Evolutionary conservation across 1,140 invertebrate species (phyloP), one percentile per base, ranked within the genome.

Genomic region (Aphelinus atriplicis): DNA sequence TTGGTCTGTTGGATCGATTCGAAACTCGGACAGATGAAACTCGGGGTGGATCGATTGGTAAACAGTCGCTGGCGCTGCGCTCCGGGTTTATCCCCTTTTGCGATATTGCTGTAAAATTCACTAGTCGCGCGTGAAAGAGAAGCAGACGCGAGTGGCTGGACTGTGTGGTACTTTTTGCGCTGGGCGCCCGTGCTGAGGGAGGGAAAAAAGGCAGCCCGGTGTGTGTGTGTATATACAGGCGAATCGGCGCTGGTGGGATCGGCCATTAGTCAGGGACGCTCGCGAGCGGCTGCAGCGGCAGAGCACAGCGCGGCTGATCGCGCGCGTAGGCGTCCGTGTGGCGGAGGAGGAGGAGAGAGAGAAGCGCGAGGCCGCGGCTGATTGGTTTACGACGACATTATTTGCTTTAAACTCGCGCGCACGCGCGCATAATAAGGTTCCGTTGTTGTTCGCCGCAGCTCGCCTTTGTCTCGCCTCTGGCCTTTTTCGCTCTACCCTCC

Each of bases 371-470:
- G 2, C 55, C 55, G 57, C 48, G 55, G 51, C 9, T 78, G 82
- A 83, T 82, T 82, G 79, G 77, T 84, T 84, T 83, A 84, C 80
- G 82, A 81, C 78, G 81, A 82, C 82, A 81, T 83, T 83, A 84
- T 84, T 83, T 79, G 81, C 80, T 80, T 77, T 81, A 82, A 84
- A 67, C 63, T 64, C 63, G 62, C 63, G 63, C 78, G 79, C 79
- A 79, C 72, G 78, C 63, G 75, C 75, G 80, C 63, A 79, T 82
- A 83, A 84, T 83, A 84, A 84, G 83, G 79, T 74, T 60, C 26
- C 26, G 53, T n/a, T 63, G 61, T 63, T 65, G 63, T 51, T 56
- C 26, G 63, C 63, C 26, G 26, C 26, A 70, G 73, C 71, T 69
- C 65, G 72, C 69, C 71, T 55, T 78, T 60, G 72, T 67, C 46